A percentile compares a stretch with the other conserved stretches of the same genome.
phyloP scores from a whole-genome alignment of 2,797 vertebrate species.

The Pipistrellus pygmaeus region DNA sequence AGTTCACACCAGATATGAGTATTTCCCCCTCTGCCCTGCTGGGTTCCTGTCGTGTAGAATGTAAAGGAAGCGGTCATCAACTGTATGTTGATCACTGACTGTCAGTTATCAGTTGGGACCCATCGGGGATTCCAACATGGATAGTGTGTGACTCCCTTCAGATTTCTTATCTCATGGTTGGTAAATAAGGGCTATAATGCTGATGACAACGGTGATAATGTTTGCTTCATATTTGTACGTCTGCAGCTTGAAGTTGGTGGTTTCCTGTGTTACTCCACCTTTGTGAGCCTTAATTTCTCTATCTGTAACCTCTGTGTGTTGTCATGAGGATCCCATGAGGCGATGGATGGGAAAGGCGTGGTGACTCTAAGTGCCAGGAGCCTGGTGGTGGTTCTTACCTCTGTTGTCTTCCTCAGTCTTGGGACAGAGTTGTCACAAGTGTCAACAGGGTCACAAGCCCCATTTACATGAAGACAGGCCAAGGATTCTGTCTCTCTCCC shows the following conservation, averaged over 20 bases:
- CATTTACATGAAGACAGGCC: neutral
- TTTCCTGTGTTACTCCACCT: neutral
- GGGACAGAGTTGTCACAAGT: neutral
- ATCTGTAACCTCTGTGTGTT: neutral
- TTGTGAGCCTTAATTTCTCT: neutral
- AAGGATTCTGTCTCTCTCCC: neutral
- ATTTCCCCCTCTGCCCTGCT: neutral
- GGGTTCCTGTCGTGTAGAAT: neutral
- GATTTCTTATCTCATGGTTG: neutral
- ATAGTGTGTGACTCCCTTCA: neutral
- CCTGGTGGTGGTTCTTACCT: neutral
- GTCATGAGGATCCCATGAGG: neutral
- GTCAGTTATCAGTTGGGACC: neutral
- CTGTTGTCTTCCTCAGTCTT: neutral
- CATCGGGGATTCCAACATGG: neutral
- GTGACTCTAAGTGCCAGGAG: fast-evolving
- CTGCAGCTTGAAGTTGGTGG: neutral
- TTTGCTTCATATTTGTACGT: neutral
- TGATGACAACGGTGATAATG: neutral
- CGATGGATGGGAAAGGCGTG: neutral
- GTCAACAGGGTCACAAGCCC: neutral
- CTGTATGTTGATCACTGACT: neutral
- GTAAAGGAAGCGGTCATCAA: neutral
- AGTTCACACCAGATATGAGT: neutral
- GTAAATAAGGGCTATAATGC: neutral